Evolutionary conservation across 2,797 vertebrate species (phyloP).

Genomic region (Cynodonichthys magdalenae): DNA sequence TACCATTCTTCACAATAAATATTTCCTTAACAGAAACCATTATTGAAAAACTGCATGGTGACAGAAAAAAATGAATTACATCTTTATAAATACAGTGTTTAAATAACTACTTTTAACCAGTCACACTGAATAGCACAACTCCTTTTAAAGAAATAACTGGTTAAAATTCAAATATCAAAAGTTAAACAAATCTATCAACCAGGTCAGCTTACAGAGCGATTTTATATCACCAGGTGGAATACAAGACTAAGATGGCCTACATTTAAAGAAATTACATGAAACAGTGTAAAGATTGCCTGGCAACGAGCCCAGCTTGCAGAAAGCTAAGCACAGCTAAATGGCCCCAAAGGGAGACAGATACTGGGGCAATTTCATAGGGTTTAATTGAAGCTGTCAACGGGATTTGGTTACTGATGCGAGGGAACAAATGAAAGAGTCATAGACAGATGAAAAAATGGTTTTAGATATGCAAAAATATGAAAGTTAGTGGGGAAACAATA

Average conservation of each 20-base stretch:
- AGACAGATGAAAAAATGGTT: slow-evolving; percentile 17
- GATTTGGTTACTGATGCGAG: slow-evolving; percentile 58
- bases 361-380: slow-evolving; percentile 59
- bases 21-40: background rate
- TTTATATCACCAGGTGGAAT: slow-evolving; percentile 32
- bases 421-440: slow-evolving; percentile 11
- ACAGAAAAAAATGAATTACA: background rate
- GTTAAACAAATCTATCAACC: background rate
- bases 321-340: slow-evolving; percentile 65
- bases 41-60: too few species aligned
- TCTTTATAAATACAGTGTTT: background rate
- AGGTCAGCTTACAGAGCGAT: background rate
- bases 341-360: slow-evolving; percentile 60
- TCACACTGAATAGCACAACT: background rate
- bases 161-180: background rate
- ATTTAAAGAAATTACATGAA: slow-evolving; percentile 52
- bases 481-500: slow-evolving; percentile 14
- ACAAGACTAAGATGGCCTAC: slow-evolving; percentile 37
- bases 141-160: background rate
- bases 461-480: slow-evolving; percentile 20
- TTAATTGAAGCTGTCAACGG: slow-evolving; percentile 57
- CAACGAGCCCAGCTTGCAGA: slow-evolving; percentile 49
- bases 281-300: slow-evolving; percentile 60
- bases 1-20: background rate
- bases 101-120: background rate